Base-by-base conservation (phyloP, 1,140 invertebrate genomes). In the Reticulitermes speratus region DNA sequence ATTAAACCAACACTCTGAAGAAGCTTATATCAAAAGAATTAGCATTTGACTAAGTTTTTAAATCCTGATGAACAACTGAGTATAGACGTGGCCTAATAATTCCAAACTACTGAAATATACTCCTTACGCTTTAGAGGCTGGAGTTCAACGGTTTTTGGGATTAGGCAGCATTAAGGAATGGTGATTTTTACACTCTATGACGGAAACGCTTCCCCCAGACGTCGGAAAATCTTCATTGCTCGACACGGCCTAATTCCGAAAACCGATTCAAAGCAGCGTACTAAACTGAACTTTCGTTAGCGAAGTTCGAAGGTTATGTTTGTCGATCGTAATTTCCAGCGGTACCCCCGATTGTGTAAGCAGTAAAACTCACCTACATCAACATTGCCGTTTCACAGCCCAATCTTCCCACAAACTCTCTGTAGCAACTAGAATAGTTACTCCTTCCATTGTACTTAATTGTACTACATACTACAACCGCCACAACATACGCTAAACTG, bases 281-380 rank as follows among this genome's bases (percentile, higher is more conserved):
- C 9, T 48, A 7, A 16, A 9, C 2, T 11, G 12, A 23, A n/a
- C 21, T 75, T 75, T 75, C 25, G 3, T 30, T 30, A 25, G 65
- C 65, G 9, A 25, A n/a, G n/a, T 75, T 75, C 65, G n/a, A 75
- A 75, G 65, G 65, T 75, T 75, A 75, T 75, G 65, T 75, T 75
- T 30, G 65, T 75, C 0, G 7, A 75, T 30, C 16, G 7, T 5
- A 75, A 75, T 12, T n/a, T n/a, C 9, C n/a, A 30, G 7, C 9
- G 14, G 25, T 75, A 11, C 12, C n/a, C 12, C n/a, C n/a, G 25
- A 3, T 14, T 12, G n/a, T 75, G 8, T 30, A n/a, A 3, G 11
- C 5, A 75, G 3, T 75, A 6, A 30, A 11, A 75, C 65, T 25
- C n/a, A 75, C 25, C 65, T 75, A 75, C 3, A 75, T 75, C 2